These are phyloP conservation scores for Gnatocerus cornutus DNA, from an alignment of 2,888 invertebrate genomes.

Conservation along the genomic window DNA sequence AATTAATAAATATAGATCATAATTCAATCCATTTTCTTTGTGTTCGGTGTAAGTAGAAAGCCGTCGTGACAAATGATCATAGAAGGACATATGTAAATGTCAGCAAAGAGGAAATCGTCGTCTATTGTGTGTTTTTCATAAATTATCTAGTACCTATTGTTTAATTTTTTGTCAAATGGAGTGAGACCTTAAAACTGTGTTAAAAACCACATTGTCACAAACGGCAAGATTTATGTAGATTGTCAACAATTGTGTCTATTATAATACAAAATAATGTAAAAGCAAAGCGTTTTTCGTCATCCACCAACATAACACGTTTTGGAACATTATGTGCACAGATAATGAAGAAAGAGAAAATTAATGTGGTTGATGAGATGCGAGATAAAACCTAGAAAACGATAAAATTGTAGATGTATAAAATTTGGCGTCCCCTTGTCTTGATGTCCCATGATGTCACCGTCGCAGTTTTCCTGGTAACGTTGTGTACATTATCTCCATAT, in stretches of 20 bases:
- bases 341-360: constrained; percentile 24
- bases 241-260: neutral
- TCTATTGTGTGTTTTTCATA: constrained; percentile 39
- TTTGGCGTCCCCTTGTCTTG: constrained; percentile 52
- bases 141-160: constrained; percentile 39
- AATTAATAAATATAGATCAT: no score
- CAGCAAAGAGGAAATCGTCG: constrained; percentile 30
- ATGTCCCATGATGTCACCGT: constrained; percentile 50
- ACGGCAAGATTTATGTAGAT: constrained; percentile 31
- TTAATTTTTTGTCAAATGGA: constrained; percentile 38
- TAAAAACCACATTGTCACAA: constrained; percentile 36
- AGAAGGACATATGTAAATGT: constrained; percentile 37
- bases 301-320: constrained; percentile 15
- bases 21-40: no score
- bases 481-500: constrained; percentile 62
- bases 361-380: constrained; percentile 33
- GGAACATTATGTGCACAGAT: neutral
- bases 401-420: constrained; percentile 47
- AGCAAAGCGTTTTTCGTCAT: constrained; percentile 6
- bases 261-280: constrained; percentile 6
- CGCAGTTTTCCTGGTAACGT: constrained; percentile 53
- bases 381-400: constrained; percentile 44
- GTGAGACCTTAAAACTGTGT: constrained; percentile 15
- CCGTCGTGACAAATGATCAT: constrained; percentile 16
- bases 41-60: no score